These are phyloP conservation scores for Tetanocera ferruginea DNA, from an alignment of 2,888 invertebrate species.

Conservation along the genomic window DNA sequence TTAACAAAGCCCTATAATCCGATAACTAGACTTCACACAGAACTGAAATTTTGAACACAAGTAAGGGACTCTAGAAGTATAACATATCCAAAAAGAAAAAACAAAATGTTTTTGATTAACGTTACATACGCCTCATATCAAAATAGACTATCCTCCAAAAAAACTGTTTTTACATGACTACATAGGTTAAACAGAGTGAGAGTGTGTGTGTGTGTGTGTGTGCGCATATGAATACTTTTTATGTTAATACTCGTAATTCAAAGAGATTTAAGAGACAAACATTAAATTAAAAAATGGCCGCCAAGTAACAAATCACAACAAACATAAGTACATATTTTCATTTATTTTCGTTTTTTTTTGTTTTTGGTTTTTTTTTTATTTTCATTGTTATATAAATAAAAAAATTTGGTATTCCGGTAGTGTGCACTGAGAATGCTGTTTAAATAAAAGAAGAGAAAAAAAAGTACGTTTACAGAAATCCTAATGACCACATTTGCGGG, in stretches of 20 bases:
- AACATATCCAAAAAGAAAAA: no score
- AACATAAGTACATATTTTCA: slow-evolving; percentile 13
- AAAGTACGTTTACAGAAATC: slow-evolving; percentile 50
- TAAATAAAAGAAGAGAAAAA: slow-evolving; percentile 37
- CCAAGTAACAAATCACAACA: slow-evolving; percentile 24
- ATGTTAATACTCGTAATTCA: background rate
- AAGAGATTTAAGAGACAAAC: slow-evolving; percentile 18
- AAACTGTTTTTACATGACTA: background rate
- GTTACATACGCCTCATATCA: no score
- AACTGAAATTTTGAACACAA: no score
- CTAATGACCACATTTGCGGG: slow-evolving; percentile 46
- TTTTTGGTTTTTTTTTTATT: no score
- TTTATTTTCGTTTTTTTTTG: no score
- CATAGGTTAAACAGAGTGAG: background rate
- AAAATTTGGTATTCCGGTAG: slow-evolving; percentile 27
- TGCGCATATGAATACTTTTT: background rate
- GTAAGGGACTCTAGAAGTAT: no score
- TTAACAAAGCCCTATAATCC: no score
- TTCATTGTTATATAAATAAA: background rate
- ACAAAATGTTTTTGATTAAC: no score
- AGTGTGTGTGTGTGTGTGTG: background rate
- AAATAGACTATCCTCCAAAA: background rate
- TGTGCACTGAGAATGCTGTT: slow-evolving; percentile 23
- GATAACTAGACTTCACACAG: no score
- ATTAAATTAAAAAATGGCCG: slow-evolving; percentile 24